Evolutionary conservation across 2,113 vertebrate species (phyloP).

Genomic region (Noctilio leporinus): DNA sequence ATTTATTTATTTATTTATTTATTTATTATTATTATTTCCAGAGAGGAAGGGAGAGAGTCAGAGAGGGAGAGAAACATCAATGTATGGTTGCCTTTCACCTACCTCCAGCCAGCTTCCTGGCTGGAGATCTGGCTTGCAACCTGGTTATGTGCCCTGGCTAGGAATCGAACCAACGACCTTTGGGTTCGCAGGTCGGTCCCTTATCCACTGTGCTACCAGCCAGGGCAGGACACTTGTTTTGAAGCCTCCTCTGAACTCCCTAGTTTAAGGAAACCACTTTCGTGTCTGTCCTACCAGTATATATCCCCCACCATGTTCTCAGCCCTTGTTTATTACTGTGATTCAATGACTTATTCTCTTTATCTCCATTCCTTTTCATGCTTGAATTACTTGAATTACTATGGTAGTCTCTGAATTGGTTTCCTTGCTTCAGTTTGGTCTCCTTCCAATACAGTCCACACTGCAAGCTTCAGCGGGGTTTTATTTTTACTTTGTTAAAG

Average conservation of each 20-base stretch:
- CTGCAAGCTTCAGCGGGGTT: not conserved
- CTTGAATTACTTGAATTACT: not conserved
- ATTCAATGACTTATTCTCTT: not conserved
- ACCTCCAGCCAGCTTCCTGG: too few relatives aligned
- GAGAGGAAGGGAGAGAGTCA: too few relatives aligned
- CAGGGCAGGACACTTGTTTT: not conserved
- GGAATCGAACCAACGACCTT: too few relatives aligned
- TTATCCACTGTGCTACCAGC: too few relatives aligned
- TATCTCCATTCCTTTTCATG: not conserved
- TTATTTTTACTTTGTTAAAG: conserved; percentile 31
- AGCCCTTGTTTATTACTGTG: not conserved
- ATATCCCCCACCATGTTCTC: not conserved
- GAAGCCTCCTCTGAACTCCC: not conserved
- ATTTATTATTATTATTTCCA: too few relatives aligned
- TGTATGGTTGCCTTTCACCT: too few relatives aligned
- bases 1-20: too few relatives aligned
- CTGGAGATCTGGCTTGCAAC: too few relatives aligned
- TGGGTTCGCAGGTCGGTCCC: too few relatives aligned
- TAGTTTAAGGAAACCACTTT: not conserved
- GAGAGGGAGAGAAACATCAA: too few relatives aligned
- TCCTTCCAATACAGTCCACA: not conserved
- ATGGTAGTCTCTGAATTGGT: not conserved
- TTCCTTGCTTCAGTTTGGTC: not conserved
- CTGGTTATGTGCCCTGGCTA: too few relatives aligned
- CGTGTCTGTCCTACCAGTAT: not conserved